These are phyloP conservation scores for Hetaerina americana DNA, from an alignment of 1,140 invertebrate species.

Conservation along the genomic window DNA sequence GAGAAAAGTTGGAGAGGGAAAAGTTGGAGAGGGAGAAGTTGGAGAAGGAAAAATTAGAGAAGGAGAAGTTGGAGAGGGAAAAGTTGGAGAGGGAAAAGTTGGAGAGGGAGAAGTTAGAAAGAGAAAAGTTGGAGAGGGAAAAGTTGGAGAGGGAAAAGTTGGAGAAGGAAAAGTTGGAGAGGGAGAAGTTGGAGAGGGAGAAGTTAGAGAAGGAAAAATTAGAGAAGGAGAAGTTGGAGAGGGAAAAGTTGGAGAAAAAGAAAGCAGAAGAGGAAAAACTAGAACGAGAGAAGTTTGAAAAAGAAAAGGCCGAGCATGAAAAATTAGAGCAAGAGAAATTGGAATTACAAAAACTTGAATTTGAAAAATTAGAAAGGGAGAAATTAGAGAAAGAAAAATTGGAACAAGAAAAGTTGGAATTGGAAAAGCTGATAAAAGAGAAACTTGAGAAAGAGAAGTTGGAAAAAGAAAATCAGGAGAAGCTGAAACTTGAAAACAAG, in stretches of 20 bases:
- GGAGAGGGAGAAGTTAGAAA: not conserved
- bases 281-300: not conserved
- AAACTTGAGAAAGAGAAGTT: not conserved
- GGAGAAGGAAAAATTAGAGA: not conserved
- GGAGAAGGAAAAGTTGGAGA: not conserved
- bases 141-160: not conserved
- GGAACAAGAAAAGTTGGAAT: not conserved
- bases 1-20: too few relatives aligned
- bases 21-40: not conserved
- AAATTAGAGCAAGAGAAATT: not conserved
- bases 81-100: not conserved
- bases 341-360: not conserved
- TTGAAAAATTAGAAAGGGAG: not conserved
- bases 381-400: not conserved
- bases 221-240: not conserved
- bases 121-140: not conserved
- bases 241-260: not conserved
- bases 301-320: not conserved
- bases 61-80: not conserved
- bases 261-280: not conserved
- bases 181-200: not conserved
- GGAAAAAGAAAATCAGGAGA: not conserved
- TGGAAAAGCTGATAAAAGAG: not conserved
- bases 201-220: not conserved
- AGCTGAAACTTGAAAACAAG: not conserved